A percentile compares a stretch with the other conserved stretches of the same genome.
Evolutionary conservation across 2,797 vertebrate genomes (phyloP).

Genomic region (Platalea minor): DNA sequence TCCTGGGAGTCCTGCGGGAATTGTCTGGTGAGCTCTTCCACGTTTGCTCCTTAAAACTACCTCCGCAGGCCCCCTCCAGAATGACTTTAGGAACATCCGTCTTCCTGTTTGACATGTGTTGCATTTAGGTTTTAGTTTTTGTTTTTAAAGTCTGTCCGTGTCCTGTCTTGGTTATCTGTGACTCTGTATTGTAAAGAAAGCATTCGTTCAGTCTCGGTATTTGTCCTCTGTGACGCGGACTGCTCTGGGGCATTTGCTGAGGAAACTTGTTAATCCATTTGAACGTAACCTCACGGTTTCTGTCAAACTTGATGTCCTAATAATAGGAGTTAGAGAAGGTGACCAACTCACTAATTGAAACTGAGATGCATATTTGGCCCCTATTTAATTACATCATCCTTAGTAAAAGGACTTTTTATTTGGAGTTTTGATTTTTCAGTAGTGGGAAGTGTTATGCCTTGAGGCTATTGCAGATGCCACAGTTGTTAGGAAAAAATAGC

Average conservation of each 20-base stretch:
- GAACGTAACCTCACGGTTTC: rapidly evolving
- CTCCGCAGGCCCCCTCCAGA: neutral
- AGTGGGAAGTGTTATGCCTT: neutral
- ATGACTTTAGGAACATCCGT: rapidly evolving
- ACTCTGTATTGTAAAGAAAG: neutral
- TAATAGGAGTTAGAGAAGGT: neutral
- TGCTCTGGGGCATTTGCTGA: neutral
- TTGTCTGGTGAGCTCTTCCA: neutral
- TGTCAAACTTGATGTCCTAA: neutral
- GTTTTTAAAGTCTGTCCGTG: neutral
- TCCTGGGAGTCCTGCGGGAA: neutral
- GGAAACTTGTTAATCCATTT: neutral
- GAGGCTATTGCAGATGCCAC: neutral
- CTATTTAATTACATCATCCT: neutral
- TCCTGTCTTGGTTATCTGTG: neutral
- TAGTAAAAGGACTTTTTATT: neutral
- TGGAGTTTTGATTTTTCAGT: neutral
- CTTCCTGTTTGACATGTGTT: neutral
- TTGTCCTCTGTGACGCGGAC: neutral
- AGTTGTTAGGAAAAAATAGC: neutral
- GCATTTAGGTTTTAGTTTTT: neutral
- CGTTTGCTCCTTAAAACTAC: neutral
- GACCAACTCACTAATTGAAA: neutral
- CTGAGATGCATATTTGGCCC: neutral
- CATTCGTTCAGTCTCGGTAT: neutral